Conservation (phyloP, 37 sponge, comb jelly and placozoan genomes). For the Petrosia ficiformis region DNA sequence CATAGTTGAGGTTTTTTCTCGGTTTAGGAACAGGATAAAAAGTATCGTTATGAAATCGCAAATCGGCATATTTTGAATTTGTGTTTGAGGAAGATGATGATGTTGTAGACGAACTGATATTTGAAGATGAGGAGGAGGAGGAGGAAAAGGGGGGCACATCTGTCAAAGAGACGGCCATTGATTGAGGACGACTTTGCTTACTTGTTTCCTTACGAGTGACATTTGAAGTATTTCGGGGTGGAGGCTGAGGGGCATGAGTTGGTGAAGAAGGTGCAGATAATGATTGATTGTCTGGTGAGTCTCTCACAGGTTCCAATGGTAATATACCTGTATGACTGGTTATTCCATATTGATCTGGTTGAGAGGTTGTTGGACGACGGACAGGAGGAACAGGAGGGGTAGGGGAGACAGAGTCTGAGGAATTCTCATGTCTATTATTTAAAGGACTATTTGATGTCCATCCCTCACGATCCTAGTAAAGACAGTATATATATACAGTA, state of each 20-base stretch:
- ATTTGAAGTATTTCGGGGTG: neutral
- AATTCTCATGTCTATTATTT: neutral
- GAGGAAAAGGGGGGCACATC: neutral
- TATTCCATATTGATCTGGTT: neutral
- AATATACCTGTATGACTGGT: neutral
- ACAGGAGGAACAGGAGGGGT: constrained; percentile 18
- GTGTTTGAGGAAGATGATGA: neutral
- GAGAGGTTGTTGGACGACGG: constrained; percentile 3
- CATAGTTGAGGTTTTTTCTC: neutral
- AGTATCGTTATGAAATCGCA: neutral
- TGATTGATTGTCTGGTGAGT: constrained; percentile 7
- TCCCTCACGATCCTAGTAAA: neutral
- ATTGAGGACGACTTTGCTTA: neutral
- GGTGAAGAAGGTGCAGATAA: constrained; percentile 64
- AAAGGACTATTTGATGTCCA: neutral
- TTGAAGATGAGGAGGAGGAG: too few relatives aligned
- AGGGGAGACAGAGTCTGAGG: neutral
- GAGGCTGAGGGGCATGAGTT: neutral
- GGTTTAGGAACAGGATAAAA: neutral
- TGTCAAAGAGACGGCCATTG: neutral
- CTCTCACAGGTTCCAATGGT: too few relatives aligned
- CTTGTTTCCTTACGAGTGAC: neutral
- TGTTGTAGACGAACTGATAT: too few relatives aligned
- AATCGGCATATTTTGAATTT: neutral
- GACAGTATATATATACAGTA: too few relatives aligned